Evolutionary conservation across 2,797 vertebrate species (phyloP), one percentile per base, ranked within the genome.

Genomic region (Hafferia zeledoni): DNA sequence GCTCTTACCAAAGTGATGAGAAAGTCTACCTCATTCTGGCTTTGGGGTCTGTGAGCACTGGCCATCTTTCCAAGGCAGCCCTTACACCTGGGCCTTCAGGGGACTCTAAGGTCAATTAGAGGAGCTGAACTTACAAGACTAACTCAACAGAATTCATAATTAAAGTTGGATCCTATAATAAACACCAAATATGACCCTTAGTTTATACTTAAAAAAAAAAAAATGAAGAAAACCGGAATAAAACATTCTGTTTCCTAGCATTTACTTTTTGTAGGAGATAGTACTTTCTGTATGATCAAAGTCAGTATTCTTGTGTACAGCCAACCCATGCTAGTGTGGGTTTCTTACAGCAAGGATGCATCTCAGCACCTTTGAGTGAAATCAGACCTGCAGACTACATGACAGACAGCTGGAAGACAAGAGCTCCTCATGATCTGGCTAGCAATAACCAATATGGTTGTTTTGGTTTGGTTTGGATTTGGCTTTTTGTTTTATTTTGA

Each of bases 321-420:
- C 17, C 15, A 49, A 8, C 56, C 43, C 5, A 0, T 44, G 31
- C 13, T 64, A 33, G 13, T 27, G 19, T 25, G 28, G 10, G 31
- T 12, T 65, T 35, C 33, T 84, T 64, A 35, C 15, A 87, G 31
- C n/a, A 83, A 70, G 14, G 11, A 46, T 43, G 12, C 25, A 64
- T 53, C 1, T 1, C 25, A 33, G 39, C 53, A 31, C 0, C 0
- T 0, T 1, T 56, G 71, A 90, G n/a, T 52, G 24, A 87, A 69
- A 50, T 57, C 55, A 68, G 31, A 19, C 30, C 70, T 56, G 44
- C 53, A 90, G 72, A 70, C 19, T 83, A 44, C 52, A 50, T 71
- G 81, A 39, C 49, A 83, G 85, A 90, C 72, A 93, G 56, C 79
- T 87, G 61, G 56, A 93, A 88, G 69, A 67, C 46, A 61, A 67